Conservation (phyloP, 1,140 invertebrate genomes). For the Eupristina koningsbergeri region DNA sequence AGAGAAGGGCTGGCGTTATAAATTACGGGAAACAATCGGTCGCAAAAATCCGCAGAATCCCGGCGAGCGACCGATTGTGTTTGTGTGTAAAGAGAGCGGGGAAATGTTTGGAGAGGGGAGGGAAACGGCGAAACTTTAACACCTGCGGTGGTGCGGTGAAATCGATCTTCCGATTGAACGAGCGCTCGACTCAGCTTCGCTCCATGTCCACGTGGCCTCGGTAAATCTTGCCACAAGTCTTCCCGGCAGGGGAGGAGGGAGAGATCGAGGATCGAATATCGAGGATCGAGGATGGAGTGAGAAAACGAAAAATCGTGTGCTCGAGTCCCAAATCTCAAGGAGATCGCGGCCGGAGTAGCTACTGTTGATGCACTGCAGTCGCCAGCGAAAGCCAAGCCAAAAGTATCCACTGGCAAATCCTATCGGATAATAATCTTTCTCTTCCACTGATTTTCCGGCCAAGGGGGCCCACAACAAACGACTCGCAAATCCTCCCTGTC, state of each 20-base stretch:
- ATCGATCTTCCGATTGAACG: slow-evolving; percentile 44
- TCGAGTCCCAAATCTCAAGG: background rate
- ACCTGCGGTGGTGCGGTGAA: slow-evolving; percentile 35
- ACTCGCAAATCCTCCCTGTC: slow-evolving; percentile 74
- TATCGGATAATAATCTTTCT: slow-evolving; percentile 49
- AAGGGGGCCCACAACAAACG: slow-evolving; percentile 65
- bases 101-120: background rate
- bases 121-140: slow-evolving; percentile 37
- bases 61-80: background rate
- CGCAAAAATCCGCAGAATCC: slow-evolving; percentile 43
- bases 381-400: background rate
- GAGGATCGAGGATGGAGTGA: background rate
- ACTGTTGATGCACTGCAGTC: background rate
- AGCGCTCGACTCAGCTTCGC: background rate
- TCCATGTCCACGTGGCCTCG: slow-evolving; percentile 32
- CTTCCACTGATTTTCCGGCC: background rate
- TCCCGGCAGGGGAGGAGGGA: too few species aligned
- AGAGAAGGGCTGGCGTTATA: slow-evolving; percentile 12
- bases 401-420: background rate
- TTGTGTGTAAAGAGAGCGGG: background rate
- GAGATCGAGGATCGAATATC: too few species aligned
- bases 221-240: slow-evolving; percentile 37
- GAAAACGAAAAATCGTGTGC: background rate
- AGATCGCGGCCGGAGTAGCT: background rate
- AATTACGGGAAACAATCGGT: slow-evolving; percentile 45